Evolutionary conservation across 2,888 invertebrate genomes (phyloP).

Genomic region (Chironomus tentans): DNA sequence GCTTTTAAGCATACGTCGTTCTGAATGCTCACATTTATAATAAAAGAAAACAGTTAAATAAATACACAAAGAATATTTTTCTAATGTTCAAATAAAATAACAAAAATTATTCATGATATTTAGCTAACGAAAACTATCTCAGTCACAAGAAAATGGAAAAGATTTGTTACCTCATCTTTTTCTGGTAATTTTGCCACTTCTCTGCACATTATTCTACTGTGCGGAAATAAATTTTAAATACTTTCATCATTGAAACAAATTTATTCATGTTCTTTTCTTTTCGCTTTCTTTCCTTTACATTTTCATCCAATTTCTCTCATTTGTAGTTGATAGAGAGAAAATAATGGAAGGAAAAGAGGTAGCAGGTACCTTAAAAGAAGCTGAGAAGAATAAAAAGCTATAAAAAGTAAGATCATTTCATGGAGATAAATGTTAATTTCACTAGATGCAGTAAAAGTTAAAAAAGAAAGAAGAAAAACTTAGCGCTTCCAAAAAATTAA

Average conservation of each 20-base stretch:
- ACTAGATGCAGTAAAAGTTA: neutral
- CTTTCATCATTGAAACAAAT: constrained; percentile 4
- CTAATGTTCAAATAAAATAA: no score
- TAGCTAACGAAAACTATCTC: neutral
- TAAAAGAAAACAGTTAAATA: no score
- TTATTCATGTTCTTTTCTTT: constrained; percentile 5
- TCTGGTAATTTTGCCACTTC: no score
- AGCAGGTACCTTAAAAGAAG: no score
- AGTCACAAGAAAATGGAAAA: neutral
- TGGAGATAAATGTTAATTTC: neutral
- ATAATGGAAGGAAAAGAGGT: no score
- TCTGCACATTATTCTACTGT: neutral
- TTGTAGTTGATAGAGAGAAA: no score
- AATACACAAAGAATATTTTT: no score
- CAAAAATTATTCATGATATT: no score
- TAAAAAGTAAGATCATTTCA: neutral
- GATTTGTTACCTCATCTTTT: neutral
- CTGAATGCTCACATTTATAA: no score
- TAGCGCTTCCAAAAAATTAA: neutral
- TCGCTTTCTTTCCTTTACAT: no score
- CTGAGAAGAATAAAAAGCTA: neutral
- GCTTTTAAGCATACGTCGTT: no score
- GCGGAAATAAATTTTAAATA: constrained; percentile 1
- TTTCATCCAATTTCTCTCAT: no score
- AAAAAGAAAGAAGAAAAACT: neutral